Base-by-base conservation (phyloP, 2,888 invertebrate species). In the Rugalucina vietnamica region DNA sequence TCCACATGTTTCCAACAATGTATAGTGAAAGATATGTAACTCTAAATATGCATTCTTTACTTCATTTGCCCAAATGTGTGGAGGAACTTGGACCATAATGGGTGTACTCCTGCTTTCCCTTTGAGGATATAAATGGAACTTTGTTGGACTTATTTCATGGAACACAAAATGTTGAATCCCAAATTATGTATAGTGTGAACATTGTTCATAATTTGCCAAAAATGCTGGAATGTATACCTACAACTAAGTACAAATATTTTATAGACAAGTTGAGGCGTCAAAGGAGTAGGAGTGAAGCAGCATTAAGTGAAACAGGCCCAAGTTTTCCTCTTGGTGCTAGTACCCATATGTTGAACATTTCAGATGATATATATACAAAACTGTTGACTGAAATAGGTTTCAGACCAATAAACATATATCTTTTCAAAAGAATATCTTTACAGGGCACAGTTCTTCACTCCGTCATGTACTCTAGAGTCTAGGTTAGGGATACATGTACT, bases 71-170 rank as follows among this genome's bases (percentile, higher is more conserved):
- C 37, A 34, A 80, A 34, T 79, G 78, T 71, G 88, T 87, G 21
- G 27, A 39, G 32, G 74, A 88, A 50, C 34, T 84, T 24, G 87
- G 89, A 34, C 87, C 87, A 54, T 49, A 86, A 14, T 87, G 86
- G 87, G 83, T 69, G 24, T 87, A 84, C 75, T 87, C 87, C 4
- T 88, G 88, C 71, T 88, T 88, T 70, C 78, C 87, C 34, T 85
- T 77, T 79, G 85, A 85, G 74, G 74, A 77, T 74, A 70, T 65
- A 18, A 85, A 85, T 83, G 85, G 85, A 71, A 32, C n/a, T 32
- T 8, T 77, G 4, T 50, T 77, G 29, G 32, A 78, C 50, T 65
- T 87, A 24, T 85, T 80, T 65, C 82, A 87, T 85, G 87, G 87
- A 34, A 87, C 87, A 39, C 85, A 87, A 57, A 80, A 81, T 82